Base-by-base conservation (phyloP, 2,888 invertebrate genomes). In the Odontomyia ornata region DNA sequence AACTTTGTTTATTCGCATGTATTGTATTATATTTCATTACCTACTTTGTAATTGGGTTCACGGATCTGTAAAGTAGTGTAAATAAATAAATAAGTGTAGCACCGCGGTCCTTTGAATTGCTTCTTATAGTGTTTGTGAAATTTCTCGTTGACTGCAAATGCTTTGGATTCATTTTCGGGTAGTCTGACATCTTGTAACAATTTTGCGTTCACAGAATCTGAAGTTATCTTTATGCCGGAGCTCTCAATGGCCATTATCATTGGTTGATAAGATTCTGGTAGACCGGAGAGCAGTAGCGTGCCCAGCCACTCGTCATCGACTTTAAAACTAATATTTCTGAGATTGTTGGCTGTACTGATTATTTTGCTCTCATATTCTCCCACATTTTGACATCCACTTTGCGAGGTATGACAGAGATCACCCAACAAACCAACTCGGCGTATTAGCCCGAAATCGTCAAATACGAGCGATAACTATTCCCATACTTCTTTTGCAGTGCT, bases 161-260 rank as follows among this genome's bases (percentile, higher is more conserved):
- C n/a, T n/a, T n/a, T n/a, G n/a, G n/a, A n/a, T n/a, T n/a, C n/a
- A n/a, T n/a, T n/a, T n/a, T n/a, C n/a, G n/a, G n/a, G n/a, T n/a
- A n/a, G n/a, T n/a, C n/a, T n/a, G n/a, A n/a, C n/a, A n/a, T n/a
- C n/a, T n/a, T n/a, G n/a, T n/a, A n/a, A n/a, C n/a, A n/a, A n/a
- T n/a, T n/a, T n/a, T n/a, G n/a, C n/a, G n/a, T n/a, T n/a, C n/a
- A n/a, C n/a, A n/a, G n/a, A n/a, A n/a, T n/a, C n/a, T n/a, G n/a
- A n/a, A n/a, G n/a, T n/a, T n/a, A n/a, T n/a, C n/a, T 43, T 9
- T 21, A 65, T 30, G 1, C 79, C 72, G 4, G n/a, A 77, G 28
- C 65, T 77, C 23, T 79, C 77, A 0, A 76, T 73, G 0, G 46
- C 78, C 18, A 77, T 77, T 62, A 77, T 69, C 78, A 78, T 78